These are phyloP conservation scores for Brachyistius frenatus DNA, from an alignment of 2,113 vertebrate species.

Conservation along the genomic window DNA sequence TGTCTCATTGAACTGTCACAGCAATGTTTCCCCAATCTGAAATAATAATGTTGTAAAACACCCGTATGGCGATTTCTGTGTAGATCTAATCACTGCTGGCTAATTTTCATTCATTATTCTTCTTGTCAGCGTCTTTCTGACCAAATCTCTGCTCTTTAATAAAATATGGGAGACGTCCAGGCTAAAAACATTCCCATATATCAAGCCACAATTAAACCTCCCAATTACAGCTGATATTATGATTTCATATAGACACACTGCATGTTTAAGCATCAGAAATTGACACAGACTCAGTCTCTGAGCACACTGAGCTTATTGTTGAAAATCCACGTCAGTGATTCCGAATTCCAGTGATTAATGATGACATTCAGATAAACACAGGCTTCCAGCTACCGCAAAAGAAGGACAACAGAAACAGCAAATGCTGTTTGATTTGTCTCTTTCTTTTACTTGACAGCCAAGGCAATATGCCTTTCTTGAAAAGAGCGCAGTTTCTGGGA, in stretches of 20 bases:
- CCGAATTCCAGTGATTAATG: conserved; percentile 39
- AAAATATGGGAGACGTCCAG: neutral
- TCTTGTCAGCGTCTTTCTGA: too few species aligned
- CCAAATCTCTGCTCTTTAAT: neutral
- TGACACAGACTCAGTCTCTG: conserved; percentile 42
- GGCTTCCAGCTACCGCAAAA: neutral
- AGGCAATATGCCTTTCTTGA: conserved; percentile 27
- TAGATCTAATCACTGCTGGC: too few species aligned
- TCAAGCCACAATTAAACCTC: neutral
- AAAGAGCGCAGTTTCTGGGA: conserved; percentile 26
- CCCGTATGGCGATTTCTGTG: neutral
- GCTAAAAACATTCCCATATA: neutral
- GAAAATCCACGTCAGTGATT: conserved; percentile 50
- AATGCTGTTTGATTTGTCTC: conserved; percentile 44
- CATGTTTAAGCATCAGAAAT: conserved; percentile 7
- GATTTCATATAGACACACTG: neutral
- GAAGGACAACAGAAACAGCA: neutral
- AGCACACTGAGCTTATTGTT: conserved; percentile 10
- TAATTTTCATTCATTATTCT: too few species aligned
- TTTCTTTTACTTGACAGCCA: conserved; percentile 38
- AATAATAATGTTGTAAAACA: neutral
- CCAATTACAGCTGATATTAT: neutral
- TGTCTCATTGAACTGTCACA: neutral
- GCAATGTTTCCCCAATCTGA: neutral
- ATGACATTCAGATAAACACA: conserved; percentile 31